Evolutionary conservation across 2,797 vertebrate species (phyloP), one percentile per base, ranked within the genome.

Genomic region (Galaxias olidus): DNA sequence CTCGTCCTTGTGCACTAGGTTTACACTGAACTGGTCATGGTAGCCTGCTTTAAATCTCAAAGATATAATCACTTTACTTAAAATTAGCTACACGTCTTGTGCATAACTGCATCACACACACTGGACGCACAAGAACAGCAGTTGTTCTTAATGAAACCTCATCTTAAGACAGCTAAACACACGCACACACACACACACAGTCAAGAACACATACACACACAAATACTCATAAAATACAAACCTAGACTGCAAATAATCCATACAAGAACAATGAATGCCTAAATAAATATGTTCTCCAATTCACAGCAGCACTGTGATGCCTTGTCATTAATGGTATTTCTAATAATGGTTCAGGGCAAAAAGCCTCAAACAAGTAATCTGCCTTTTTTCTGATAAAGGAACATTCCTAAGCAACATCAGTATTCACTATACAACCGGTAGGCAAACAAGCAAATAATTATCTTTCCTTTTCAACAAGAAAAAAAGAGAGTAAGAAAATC

Each of bases 401-500:
- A 67, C 68, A 68, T 84, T 87, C 69, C 85, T 84, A 45, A 86
- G 76, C 70, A 81, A 69, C 62, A 77, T 73, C 58, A 81, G 78
- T 70, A 66, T 75, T 59, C 55, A 72, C 56, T 78, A 64, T 72
- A 64, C 44, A 59, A 45, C 62, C 61, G 53, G 54, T 54, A 77
- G 59, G 48, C 45, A 18, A 30, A 73, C 61, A 76, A 76, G 30
- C 73, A 72, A 49, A 76, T 44, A 64, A 44, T 53, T 47, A 40
- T 73, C 47, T 78, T 56, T 86, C 52, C 59, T 49, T 69, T 75
- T 79, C 68, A 79, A 78, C 68, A 68, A 73, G 71, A 74, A 61
- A 81, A 74, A 68, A 30, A 80, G 47, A 9, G 54, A 73, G 74
- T 85, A 74, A 87, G 76, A 89, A 87, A 91, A 92, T 86, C 74